Conservation (phyloP, 2,797 vertebrate genomes). For the Eurystomus glaucurus region DNA sequence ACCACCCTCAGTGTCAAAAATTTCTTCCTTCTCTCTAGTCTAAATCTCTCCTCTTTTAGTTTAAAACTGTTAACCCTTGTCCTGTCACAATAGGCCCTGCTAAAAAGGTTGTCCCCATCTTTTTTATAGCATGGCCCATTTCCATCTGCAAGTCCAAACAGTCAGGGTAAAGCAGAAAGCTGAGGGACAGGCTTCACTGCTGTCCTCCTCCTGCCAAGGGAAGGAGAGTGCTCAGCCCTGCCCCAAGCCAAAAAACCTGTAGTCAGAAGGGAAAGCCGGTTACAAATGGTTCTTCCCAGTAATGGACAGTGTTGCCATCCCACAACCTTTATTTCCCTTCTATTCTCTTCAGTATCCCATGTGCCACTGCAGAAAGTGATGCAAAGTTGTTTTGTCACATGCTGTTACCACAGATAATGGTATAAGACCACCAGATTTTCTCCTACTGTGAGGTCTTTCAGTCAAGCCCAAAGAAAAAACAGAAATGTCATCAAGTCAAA, state of each 20-base stretch:
- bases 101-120: not conserved
- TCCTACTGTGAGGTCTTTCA: slow-evolving; percentile 1
- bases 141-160: not conserved
- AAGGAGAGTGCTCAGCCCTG: not conserved
- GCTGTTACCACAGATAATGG: not conserved
- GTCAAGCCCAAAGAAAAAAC: not conserved
- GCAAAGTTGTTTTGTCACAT: not conserved
- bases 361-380: not conserved
- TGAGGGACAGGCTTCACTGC: too few relatives aligned
- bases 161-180: too few relatives aligned
- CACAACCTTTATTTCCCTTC: not conserved
- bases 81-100: not conserved
- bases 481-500: not conserved
- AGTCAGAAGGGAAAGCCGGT: not conserved
- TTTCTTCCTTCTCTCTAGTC: not conserved
- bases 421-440: not conserved
- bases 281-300: not conserved
- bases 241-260: not conserved
- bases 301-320: not conserved
- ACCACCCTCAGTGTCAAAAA: not conserved
- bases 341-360: accelerated
- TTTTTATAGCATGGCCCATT: not conserved
- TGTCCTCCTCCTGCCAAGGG: not conserved
- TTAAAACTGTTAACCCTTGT: not conserved
- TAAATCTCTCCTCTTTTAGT: not conserved